These are phyloP conservation scores for Drosophila mimetica DNA, from an alignment of 2,888 invertebrate genomes.

Conservation along the genomic window DNA sequence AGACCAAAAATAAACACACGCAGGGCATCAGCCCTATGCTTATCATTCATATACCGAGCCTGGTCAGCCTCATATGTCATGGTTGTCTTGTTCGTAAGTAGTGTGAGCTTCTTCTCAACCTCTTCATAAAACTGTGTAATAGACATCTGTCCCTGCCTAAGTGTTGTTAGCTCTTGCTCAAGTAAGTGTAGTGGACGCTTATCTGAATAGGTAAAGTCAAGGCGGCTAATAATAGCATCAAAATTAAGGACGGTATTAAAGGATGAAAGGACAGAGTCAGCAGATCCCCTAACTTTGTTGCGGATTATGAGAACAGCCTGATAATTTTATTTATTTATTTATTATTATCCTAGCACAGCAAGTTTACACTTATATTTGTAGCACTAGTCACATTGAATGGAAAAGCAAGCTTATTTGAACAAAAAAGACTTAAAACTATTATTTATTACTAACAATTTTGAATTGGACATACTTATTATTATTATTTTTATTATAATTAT, in stretches of 20 bases:
- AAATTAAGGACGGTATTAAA: too few species aligned
- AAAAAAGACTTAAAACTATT: too few species aligned
- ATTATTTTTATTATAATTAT: too few species aligned
- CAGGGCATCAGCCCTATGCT: not conserved
- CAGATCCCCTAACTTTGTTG: too few species aligned
- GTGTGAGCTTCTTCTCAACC: conserved; percentile 2
- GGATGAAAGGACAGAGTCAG: too few species aligned
- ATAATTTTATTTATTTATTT: too few species aligned
- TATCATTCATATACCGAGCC: conserved; percentile 1
- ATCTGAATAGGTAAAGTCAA: not conserved
- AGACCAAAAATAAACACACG: conserved; percentile 1
- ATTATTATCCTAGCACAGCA: too few species aligned
- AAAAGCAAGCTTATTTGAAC: too few species aligned
- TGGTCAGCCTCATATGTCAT: conserved; percentile 1
- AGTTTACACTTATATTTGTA: too few species aligned
- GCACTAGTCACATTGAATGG: too few species aligned
- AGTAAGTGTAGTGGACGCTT: not conserved
- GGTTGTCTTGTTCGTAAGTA: conserved; percentile 2
- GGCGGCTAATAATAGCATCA: not conserved
- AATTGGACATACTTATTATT: too few species aligned
- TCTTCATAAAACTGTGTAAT: not conserved
- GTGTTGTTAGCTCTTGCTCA: not conserved
- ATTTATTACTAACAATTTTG: too few species aligned
- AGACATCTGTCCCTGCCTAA: not conserved
- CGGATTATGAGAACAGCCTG: not conserved